These are phyloP conservation scores for Lagodon rhomboides DNA, from an alignment of 2,797 vertebrate genomes.

Conservation along the genomic window DNA sequence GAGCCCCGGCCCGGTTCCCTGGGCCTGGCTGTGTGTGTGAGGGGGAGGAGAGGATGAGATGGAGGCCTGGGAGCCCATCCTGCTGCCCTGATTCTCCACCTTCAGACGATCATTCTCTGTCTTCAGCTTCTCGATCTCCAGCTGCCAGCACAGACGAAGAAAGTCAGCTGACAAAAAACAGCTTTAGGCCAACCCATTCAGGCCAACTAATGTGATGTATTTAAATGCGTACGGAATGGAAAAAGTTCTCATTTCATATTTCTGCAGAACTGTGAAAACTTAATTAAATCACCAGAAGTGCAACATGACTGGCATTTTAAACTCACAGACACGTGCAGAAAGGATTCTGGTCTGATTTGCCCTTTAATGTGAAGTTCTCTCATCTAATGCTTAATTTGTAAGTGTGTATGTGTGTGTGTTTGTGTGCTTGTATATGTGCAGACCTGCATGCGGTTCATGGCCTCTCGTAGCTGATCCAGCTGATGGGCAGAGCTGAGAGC, in stretches of 20 bases:
- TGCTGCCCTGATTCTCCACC: constrained; percentile 91
- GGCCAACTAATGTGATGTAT: neutral
- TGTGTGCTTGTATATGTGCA: constrained; percentile 11
- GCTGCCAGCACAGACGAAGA: constrained; percentile 73
- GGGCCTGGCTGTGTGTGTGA: constrained; percentile 61
- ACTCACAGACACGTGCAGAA: neutral
- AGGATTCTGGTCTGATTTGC: neutral
- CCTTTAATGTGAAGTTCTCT: neutral
- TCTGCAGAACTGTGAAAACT: no score
- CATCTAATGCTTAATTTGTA: no score
- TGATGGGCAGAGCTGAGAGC: constrained; percentile 98
- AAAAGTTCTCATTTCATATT: neutral
- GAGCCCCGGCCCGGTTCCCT: constrained; percentile 82
- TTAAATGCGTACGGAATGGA: neutral
- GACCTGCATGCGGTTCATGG: constrained; percentile 99
- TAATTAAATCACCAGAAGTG: no score
- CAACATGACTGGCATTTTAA: no score
- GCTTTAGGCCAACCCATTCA: neutral
- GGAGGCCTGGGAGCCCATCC: constrained; percentile 91
- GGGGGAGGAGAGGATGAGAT: constrained; percentile 90
- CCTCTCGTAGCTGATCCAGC: constrained; percentile 96
- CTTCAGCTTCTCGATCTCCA: constrained; percentile 97
- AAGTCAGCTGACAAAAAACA: neutral
- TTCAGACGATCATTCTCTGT: constrained; percentile 95
- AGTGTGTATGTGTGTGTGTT: neutral